Evolutionary conservation across 2,888 invertebrate genomes (phyloP).

Genomic region (Aporophyla lueneburgensis): DNA sequence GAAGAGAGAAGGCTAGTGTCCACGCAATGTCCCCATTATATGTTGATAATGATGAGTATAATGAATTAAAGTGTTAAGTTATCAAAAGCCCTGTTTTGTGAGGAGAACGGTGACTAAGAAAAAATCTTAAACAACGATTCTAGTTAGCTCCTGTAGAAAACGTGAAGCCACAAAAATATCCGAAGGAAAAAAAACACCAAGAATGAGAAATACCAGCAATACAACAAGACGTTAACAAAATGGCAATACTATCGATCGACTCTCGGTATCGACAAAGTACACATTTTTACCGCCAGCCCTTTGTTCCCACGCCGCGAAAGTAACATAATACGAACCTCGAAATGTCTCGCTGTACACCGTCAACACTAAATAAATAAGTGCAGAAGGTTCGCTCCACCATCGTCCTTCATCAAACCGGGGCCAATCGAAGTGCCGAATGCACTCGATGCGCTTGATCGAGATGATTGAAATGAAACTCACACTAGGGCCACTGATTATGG

Average conservation of each 20-base stretch:
- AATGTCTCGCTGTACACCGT: not conserved
- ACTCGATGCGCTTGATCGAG: too few relatives aligned
- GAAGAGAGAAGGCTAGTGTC: too few relatives aligned
- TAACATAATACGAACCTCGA: conserved; percentile 28
- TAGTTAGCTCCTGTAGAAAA: not conserved
- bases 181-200: not conserved
- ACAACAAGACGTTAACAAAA: conserved; percentile 4
- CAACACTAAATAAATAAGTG: not conserved
- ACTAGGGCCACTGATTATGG: too few relatives aligned
- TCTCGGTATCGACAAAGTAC: conserved; percentile 3
- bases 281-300: conserved; percentile 31
- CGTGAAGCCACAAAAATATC: not conserved
- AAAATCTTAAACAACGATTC: not conserved
- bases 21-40: too few relatives aligned
- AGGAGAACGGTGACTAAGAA: not conserved
- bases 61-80: too few relatives aligned
- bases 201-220: not conserved
- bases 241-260: conserved; percentile 5
- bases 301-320: conserved; percentile 53
- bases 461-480: too few relatives aligned
- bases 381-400: too few relatives aligned
- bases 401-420: too few relatives aligned
- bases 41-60: too few relatives aligned
- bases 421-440: too few relatives aligned
- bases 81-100: not conserved